A percentile compares a stretch with the other conserved stretches of the same genome.
Conservation (phyloP, 2,888 invertebrate species). For the Microctonus hyperodae region DNA sequence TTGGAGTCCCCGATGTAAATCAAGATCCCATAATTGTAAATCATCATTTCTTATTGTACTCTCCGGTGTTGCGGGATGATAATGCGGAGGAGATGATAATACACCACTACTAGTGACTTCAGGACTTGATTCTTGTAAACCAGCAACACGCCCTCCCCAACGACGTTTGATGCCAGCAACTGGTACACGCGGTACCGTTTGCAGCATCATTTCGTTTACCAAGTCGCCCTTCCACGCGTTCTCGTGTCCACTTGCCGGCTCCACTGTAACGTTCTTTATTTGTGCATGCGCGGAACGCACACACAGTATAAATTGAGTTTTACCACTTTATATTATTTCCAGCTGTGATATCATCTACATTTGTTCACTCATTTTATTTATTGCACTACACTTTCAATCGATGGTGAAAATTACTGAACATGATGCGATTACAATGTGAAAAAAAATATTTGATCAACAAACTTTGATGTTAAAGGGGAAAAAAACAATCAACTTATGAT, state of each 20-base stretch:
- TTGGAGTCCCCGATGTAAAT: constrained; percentile 63
- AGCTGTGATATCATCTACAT: not conserved
- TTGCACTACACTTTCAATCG: constrained; percentile 13
- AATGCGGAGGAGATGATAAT: constrained; percentile 73
- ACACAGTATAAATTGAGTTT: not conserved
- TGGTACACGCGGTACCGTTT: constrained; percentile 56
- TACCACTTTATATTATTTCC: not conserved
- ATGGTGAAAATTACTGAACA: constrained; percentile 19
- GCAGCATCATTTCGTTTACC: constrained; percentile 50
- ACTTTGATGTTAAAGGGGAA: not conserved
- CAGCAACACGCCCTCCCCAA: constrained; percentile 52
- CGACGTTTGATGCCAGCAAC: constrained; percentile 56
- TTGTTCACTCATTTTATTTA: not conserved
- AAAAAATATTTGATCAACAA: not conserved
- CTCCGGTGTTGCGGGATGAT: constrained; percentile 77
- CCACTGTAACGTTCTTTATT: constrained; percentile 39
- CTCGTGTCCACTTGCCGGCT: constrained; percentile 32
- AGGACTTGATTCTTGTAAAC: constrained; percentile 58
- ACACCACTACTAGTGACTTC: constrained; percentile 61
- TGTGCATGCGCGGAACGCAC: not conserved
- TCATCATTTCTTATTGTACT: constrained; percentile 70
- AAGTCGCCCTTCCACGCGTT: constrained; percentile 36
- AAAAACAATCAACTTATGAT: not conserved
- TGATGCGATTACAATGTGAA: not conserved
- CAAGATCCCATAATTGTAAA: constrained; percentile 79